A percentile compares a stretch with the other conserved stretches of the same genome.
phyloP scores from a whole-genome alignment of 2,888 invertebrate genomes.

The Lepas anatifera region DNA sequence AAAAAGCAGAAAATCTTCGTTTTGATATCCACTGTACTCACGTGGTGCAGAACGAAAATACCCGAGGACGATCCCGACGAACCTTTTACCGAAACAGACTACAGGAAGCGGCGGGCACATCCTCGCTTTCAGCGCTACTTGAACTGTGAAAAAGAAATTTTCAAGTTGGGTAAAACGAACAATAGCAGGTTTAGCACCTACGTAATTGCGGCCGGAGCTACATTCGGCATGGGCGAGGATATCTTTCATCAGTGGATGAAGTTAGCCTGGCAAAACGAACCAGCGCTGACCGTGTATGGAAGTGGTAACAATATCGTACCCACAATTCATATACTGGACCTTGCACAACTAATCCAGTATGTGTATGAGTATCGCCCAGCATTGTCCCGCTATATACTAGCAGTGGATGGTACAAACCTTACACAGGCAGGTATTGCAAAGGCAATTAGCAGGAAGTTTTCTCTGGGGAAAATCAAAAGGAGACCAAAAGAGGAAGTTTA shows the following conservation, averaged over 20 bases:
- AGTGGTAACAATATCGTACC: constrained; percentile 48
- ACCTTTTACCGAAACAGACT: constrained; percentile 55
- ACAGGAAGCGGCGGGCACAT: constrained; percentile 53
- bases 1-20: constrained; percentile 40
- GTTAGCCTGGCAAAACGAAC: constrained; percentile 50
- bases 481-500: constrained; percentile 41
- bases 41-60: constrained; percentile 58
- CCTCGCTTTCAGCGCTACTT: constrained; percentile 54
- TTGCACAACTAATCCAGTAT: constrained; percentile 32
- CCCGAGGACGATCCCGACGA: constrained; percentile 43
- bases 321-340: constrained; percentile 49
- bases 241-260: constrained; percentile 50
- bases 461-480: constrained; percentile 44
- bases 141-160: constrained; percentile 52
- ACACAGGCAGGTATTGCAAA: constrained; percentile 44
- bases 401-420: constrained; percentile 47
- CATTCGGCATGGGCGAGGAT: constrained; percentile 50
- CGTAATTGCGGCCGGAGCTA: constrained; percentile 48
- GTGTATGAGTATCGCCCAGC: neutral
- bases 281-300: constrained; percentile 45
- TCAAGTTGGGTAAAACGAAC: constrained; percentile 43
- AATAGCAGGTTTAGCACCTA: constrained; percentile 32
- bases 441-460: constrained; percentile 40
- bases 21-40: constrained; percentile 56
- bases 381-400: constrained; percentile 44